A percentile compares a stretch with the other conserved stretches of the same genome.
These are phyloP conservation scores for Diplodus puntazzo DNA, from an alignment of 2,797 vertebrate genomes.

Conservation along the genomic window DNA sequence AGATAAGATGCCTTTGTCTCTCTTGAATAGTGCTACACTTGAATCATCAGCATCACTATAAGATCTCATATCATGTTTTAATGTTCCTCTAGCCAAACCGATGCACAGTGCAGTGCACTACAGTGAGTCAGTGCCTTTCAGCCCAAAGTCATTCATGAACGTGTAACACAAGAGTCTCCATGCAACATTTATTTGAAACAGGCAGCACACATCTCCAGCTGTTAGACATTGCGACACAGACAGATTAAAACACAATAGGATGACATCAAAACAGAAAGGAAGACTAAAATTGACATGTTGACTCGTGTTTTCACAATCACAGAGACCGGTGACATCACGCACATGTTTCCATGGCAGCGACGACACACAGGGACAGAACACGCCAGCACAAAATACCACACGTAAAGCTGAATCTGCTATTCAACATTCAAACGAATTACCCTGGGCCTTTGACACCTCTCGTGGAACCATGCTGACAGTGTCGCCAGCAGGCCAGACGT, in stretches of 20 bases:
- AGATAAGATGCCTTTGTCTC: neutral
- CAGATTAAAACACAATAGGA: conserved; percentile 17
- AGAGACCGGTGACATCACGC: conserved; percentile 9
- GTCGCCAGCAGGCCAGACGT: neutral
- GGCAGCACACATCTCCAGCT: conserved; percentile 16
- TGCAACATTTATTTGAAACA: conserved; percentile 64
- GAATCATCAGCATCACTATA: neutral
- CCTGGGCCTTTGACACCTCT: neutral
- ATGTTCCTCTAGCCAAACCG: neutral
- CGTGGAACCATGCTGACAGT: rapidly evolving
- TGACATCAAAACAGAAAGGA: conserved; percentile 6
- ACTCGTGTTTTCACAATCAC: conserved; percentile 10
- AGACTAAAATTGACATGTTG: neutral
- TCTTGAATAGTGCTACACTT: neutral
- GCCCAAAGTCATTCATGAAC: conserved; percentile 20
- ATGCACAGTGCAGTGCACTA: neutral
- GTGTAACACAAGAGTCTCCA: conserved; percentile 33
- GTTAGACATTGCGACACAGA: conserved; percentile 35
- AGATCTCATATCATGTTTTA: neutral
- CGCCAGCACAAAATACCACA: conserved; percentile 11
- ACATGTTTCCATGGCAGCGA: neutral
- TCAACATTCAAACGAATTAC: neutral
- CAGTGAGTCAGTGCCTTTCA: neutral
- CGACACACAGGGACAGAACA: conserved; percentile 23
- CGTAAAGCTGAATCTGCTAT: neutral